Percentiles rank a stretch among this genome's conserved stretches.
These are phyloP conservation scores for Nesogale talazaci DNA, from an alignment of 2,113 vertebrate genomes.

Conservation along the genomic window DNA sequence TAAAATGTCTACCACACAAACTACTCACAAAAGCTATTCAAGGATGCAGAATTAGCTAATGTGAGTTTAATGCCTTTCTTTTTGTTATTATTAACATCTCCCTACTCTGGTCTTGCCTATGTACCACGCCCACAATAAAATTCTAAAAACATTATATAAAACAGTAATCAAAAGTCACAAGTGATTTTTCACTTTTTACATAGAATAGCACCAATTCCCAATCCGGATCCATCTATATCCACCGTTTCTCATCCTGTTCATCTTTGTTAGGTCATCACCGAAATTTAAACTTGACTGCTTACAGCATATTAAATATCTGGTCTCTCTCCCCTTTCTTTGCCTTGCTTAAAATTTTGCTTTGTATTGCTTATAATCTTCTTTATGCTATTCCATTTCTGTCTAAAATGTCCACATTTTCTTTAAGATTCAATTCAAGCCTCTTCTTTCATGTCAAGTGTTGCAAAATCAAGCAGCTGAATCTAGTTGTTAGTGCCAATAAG, in stretches of 20 bases:
- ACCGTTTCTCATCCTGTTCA: neutral
- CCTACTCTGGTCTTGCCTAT: neutral
- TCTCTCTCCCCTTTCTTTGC: neutral
- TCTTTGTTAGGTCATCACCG: neutral
- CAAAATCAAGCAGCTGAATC: slow-evolving; percentile 12
- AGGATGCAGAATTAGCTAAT: neutral
- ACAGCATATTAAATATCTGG: neutral
- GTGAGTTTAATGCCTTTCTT: neutral
- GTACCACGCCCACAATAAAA: neutral
- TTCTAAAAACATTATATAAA: neutral
- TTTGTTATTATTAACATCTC: neutral
- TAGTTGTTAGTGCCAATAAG: too few species aligned
- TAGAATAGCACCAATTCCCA: neutral
- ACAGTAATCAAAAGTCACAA: neutral
- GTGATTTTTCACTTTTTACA: neutral
- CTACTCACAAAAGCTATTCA: neutral
- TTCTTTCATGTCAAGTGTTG: neutral
- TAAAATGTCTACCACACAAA: neutral
- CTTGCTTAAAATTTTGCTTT: neutral
- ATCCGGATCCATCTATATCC: neutral
- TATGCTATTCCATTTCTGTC: neutral
- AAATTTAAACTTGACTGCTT: neutral
- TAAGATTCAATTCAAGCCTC: neutral
- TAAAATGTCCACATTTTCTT: neutral
- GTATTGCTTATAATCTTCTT: neutral